A percentile compares a stretch with the other conserved stretches of the same genome.
These are phyloP conservation scores for Limanda limanda DNA, from an alignment of 2,113 vertebrate species.

Conservation along the genomic window DNA sequence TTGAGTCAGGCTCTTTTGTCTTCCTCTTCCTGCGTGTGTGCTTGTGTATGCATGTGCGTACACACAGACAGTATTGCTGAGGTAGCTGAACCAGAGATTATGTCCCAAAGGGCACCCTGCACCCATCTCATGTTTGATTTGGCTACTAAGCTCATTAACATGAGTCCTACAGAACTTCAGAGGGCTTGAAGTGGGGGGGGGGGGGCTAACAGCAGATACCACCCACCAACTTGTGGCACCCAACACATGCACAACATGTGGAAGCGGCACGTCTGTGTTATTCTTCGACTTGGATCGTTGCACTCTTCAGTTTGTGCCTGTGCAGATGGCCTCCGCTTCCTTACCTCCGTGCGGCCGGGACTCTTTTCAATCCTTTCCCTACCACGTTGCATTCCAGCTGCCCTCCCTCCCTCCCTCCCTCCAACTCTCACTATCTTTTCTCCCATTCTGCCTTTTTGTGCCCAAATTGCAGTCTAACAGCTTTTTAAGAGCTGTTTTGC, in stretches of 20 bases:
- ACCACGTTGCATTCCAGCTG: conserved; percentile 64
- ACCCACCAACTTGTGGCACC: conserved; percentile 54
- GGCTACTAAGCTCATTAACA: conserved; percentile 74
- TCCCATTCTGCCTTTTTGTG: conserved; percentile 73
- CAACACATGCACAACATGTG: conserved; percentile 43
- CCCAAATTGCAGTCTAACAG: conserved; percentile 84
- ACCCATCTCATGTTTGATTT: conserved; percentile 75
- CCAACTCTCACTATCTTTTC: conserved; percentile 61
- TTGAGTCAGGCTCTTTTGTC: conserved; percentile 81
- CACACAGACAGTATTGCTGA: conserved; percentile 67
- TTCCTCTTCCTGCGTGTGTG: conserved; percentile 64
- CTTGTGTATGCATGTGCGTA: conserved; percentile 31
- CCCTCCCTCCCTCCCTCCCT: conserved; percentile 61
- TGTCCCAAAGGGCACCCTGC: conserved; percentile 63
- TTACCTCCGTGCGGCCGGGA: conserved; percentile 29
- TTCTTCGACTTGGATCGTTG: conserved; percentile 27
- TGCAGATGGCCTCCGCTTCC: conserved; percentile 53
- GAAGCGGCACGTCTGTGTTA: conserved; percentile 41
- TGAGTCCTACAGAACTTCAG: conserved; percentile 65
- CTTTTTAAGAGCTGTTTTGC: conserved; percentile 83
- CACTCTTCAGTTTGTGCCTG: conserved; percentile 35
- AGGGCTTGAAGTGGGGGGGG: conserved; percentile 32
- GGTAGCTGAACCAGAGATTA: conserved; percentile 58
- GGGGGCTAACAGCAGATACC: conserved; percentile 53
- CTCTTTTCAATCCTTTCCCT: conserved; percentile 50